These are phyloP conservation scores for Sarcophaga peregrina DNA, from an alignment of 1,140 invertebrate species.

Conservation along the genomic window DNA sequence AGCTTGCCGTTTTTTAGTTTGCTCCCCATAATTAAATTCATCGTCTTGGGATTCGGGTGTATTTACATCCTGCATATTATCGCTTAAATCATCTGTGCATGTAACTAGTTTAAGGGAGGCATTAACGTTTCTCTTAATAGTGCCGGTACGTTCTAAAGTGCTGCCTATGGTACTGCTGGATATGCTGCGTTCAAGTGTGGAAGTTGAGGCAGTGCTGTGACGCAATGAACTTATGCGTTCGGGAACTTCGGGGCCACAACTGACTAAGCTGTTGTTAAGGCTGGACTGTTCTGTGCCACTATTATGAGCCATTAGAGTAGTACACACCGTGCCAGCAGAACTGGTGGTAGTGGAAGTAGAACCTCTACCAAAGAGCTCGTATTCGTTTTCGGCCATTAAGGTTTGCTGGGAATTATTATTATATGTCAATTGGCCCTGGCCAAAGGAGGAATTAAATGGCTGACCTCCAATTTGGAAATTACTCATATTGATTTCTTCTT, in stretches of 20 bases:
- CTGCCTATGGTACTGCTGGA: slow-evolving; percentile 70
- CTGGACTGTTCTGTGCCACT: slow-evolving; percentile 46
- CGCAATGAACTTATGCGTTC: slow-evolving; percentile 79
- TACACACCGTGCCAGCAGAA: slow-evolving; percentile 89
- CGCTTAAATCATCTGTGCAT: slow-evolving; percentile 34
- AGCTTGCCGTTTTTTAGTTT: slow-evolving; percentile 48
- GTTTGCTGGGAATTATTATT: slow-evolving; percentile 67
- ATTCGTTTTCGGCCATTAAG: slow-evolving; percentile 83
- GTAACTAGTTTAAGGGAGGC: slow-evolving; percentile 49
- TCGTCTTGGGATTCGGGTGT: slow-evolving; percentile 49
- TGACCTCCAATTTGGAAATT: slow-evolving; percentile 31
- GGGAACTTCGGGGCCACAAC: slow-evolving; percentile 74
- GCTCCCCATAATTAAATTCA: slow-evolving; percentile 47
- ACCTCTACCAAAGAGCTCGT: slow-evolving; percentile 88
- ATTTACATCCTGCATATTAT: slow-evolving; percentile 13
- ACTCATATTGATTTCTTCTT: slow-evolving; percentile 77
- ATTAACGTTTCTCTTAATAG: slow-evolving; percentile 69
- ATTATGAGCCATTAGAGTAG: slow-evolving; percentile 71
- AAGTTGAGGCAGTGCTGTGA: slow-evolving; percentile 66
- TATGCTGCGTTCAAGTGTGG: slow-evolving; percentile 71
- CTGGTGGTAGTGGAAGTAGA: slow-evolving; percentile 90
- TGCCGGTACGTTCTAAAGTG: slow-evolving; percentile 69
- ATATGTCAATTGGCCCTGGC: slow-evolving; percentile 57
- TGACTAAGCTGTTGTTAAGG: slow-evolving; percentile 35
- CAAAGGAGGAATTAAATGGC: slow-evolving; percentile 71